Conservation (phyloP, 2,113 vertebrate species). For the Setophaga coronata region DNA sequence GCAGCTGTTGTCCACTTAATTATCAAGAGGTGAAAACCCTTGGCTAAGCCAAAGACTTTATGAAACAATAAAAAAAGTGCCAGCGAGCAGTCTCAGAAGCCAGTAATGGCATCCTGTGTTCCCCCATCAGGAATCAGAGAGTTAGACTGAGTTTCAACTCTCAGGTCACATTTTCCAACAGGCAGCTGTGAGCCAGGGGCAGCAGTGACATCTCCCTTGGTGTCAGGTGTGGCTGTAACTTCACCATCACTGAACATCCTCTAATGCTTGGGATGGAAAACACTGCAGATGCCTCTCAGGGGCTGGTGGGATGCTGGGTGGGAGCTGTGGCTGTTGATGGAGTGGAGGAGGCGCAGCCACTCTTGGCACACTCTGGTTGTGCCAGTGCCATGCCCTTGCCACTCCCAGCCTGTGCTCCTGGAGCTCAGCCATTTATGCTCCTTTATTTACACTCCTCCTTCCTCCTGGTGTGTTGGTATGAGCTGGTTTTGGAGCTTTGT, state of each 20-base stretch:
- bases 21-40: background rate
- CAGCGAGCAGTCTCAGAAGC: background rate
- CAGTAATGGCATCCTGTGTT: background rate
- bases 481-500: background rate
- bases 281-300: background rate
- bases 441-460: background rate
- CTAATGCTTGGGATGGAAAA: background rate
- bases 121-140: background rate
- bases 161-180: background rate
- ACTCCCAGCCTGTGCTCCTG: background rate
- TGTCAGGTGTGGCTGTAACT: background rate
- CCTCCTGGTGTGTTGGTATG: background rate
- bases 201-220: background rate
- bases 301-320: background rate
- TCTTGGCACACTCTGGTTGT: background rate
- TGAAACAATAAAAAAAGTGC: background rate
- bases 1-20: background rate
- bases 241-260: background rate
- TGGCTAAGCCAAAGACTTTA: background rate
- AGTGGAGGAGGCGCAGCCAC: rapidly evolving
- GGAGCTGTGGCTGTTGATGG: background rate
- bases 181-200: background rate
- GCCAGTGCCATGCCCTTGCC: background rate
- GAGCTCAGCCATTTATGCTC: background rate
- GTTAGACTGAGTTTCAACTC: background rate